Evolutionary conservation across 2,888 invertebrate species (phyloP), one percentile per base, ranked within the genome.

Genomic region (Cheilosia soror): DNA sequence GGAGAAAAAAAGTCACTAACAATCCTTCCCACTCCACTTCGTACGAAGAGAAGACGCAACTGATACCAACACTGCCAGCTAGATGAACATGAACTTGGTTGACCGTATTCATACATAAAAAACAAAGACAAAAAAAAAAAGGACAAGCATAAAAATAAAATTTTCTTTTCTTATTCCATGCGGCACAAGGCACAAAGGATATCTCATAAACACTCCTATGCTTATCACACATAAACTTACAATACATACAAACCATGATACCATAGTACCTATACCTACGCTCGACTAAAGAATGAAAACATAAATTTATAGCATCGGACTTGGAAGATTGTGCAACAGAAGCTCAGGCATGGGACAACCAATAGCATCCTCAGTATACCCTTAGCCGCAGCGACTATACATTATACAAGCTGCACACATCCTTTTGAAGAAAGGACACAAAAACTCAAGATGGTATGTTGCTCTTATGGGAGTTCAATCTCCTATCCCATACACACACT

Each of bases 31-130:
- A 51, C 11, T 31, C 42, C 53, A 7, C 7, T 51, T n/a, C 62
- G 68, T 60, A 72, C 11, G 9, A 60, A 40, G 9, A 20, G 11
- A 31, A 42, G n/a, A 27, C 68, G 58, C 65, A 75, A 73, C 68
- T 83, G 78, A 73, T 79, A 63, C 66, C 33, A 68, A 63, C 80
- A 33, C 47, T n/a, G 37, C 37, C 37, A 37, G 37, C 37, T 37
- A 66, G 49, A 78, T 69, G 84, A 65, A 71, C 76, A 84, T 85
- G 84, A 85, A 85, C 80, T 80, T 85, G 72, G 80, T 76, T 80
- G 85, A 85, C 80, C 81, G 81, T 72, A 85, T 85, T 76, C 85
- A 81, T 62, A 65, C 65, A 84, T 57, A 69, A 40, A 62, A 55
- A 29, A 62, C 49, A 63, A 15, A 57, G 25, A 0, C 13, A 11